These are phyloP conservation scores for Macrotrachela quadricornifera DNA, from an alignment of 1,140 invertebrate species.

Conservation along the genomic window DNA sequence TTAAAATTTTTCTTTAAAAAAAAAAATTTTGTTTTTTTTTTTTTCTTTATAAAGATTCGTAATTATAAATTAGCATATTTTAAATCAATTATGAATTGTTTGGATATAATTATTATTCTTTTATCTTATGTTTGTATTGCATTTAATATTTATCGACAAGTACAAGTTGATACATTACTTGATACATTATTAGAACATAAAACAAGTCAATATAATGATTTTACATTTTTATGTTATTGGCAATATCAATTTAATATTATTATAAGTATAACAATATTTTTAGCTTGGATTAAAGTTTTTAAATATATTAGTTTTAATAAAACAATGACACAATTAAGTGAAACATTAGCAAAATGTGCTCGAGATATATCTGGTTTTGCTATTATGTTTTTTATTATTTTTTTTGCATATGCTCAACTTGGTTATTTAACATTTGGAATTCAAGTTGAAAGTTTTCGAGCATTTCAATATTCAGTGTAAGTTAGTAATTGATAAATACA, in stretches of 20 bases:
- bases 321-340: conserved; percentile 50
- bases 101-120: conserved; percentile 36
- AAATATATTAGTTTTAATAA: conserved; percentile 52
- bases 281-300: conserved; percentile 24
- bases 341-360: conserved; percentile 44
- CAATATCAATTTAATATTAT: conserved; percentile 11
- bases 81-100: conserved; percentile 34
- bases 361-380: conserved; percentile 51
- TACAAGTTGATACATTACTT: conserved; percentile 1
- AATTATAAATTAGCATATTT: conserved; percentile 25
- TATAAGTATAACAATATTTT: conserved; percentile 9
- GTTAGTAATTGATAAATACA: conserved; percentile 19
- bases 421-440: conserved; percentile 32
- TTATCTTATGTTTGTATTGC: conserved; percentile 9
- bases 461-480: conserved; percentile 21
- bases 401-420: conserved; percentile 48
- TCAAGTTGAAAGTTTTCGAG: conserved; percentile 16
- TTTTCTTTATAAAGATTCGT: conserved; percentile 2
- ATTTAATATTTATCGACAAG: conserved; percentile 10
- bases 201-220: conserved; percentile 20
- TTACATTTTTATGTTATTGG: conserved; percentile 26
- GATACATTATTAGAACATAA: conserved; percentile 15
- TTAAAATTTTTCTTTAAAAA: not conserved
- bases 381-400: conserved; percentile 59
- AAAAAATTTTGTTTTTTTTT: not conserved